Evolutionary conservation across 2,113 vertebrate species (phyloP), one percentile per base, ranked within the genome.

Genomic region (Mus pahari): DNA sequence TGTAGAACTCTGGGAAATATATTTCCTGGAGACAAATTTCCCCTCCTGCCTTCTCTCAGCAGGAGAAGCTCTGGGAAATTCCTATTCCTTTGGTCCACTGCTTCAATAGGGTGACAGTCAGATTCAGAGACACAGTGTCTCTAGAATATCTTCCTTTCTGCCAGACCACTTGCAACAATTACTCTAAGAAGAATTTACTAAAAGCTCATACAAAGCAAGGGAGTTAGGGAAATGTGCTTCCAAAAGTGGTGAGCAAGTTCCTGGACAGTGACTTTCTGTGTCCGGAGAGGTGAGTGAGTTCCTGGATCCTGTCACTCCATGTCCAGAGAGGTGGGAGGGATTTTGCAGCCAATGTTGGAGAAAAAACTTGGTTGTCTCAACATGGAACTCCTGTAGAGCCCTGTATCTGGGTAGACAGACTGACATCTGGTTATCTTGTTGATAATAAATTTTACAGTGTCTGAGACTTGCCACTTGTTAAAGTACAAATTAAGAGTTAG

Each of bases 251-350:
- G 19, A 58, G 42, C 5, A 28, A 36, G 28, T 33, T 20, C 1
- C 31, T 11, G 17, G 24, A 66, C 13, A 45, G 26, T 19, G 2
- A 28, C 64, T 10, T 33, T 9, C 42, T 33, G 17, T 20, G 26
- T 19, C 26, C 4, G 31, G 31, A 50, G 45, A 17, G 24, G 42
- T 48, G 17, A 22, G 42, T 1, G 16, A 22, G 9, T 64, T 22
- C 2, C 62, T 33, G 17, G 28, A 48, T 8, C 19, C 13, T 20
- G 0, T 5, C 45, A 6, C 22, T 12, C 17, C 16, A 6, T 20
- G 28, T 11, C 39, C 5, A 45, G 42, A 33, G 64, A 50, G 20
- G 45, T 17, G 8, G 13, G 14, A 64, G 17, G 12, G 0, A 17
- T 84, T 68, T 31, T 20, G 64, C 33, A 50, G 83, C 62, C 33